Evolutionary conservation across 92 coral and sea anemone species (phyloP), one percentile per base, ranked within the genome.

Genomic region (Palythoa grandiflora): DNA sequence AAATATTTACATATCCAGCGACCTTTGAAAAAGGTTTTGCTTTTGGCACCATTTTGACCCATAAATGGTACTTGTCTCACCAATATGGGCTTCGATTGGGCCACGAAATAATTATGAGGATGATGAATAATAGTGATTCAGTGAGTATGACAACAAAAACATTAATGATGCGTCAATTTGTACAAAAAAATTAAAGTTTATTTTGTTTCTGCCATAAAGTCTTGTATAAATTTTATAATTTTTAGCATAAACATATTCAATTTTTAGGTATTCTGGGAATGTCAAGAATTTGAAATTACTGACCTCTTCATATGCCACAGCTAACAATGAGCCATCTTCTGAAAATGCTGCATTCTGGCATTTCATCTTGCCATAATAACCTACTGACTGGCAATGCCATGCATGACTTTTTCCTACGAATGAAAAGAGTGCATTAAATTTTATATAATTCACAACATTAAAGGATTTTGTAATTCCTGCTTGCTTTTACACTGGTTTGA

Each of bases 381-480:
- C 99, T 51, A 95, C 98, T 16, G 99, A 97, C 84, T 83, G 98
- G 89, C 99, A 97, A 11, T 91, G 88, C 99, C 99, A 97, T 5
- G 93, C 91, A 17, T 71, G 54, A 51, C 83, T 89, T 35, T 86
- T 78, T 52, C 95, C 95, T 93, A 16, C 19, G 36, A 47, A 48
- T 11, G 38, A 53, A 44, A 73, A 20, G 60, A 13, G 39, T 40
- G 5, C 19, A 11, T 2, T 12, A 2, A 4, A 38, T 61, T 44
- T 9, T 14, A 17, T 38, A 13, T 44, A 5, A 50, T 2, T 52
- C 14, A 11, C 2, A 21, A 17, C n/a, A 76, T 10, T 2, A 9
- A 51, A 44, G 50, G 7, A 8, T 44, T 44, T 44, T 5, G 50
- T 44, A 44, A 44, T 44, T 44, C 4, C 50, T 44, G 50, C 6